Percentiles rank a stretch among this genome's conserved stretches.
phyloP scores from a whole-genome alignment of 2,113 vertebrate genomes.

The Motacilla tschutschensis region DNA sequence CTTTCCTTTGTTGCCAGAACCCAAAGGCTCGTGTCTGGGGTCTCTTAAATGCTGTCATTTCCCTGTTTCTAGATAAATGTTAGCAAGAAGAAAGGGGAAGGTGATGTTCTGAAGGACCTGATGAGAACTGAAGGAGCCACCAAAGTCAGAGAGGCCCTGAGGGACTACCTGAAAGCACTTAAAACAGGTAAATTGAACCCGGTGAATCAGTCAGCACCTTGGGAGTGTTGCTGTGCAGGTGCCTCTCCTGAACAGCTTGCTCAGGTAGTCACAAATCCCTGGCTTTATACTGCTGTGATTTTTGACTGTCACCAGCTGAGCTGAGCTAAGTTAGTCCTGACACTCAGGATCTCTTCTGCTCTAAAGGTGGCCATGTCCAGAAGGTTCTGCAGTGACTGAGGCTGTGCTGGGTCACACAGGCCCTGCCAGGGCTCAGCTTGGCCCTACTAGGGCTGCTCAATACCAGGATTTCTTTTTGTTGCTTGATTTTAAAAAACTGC shows the following conservation, averaged over 20 bases:
- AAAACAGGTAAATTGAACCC: conserved; percentile 58
- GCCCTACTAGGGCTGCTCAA: not conserved
- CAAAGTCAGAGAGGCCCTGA: conserved; percentile 71
- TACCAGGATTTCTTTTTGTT: not conserved
- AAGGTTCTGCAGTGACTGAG: not conserved
- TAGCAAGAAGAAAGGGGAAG: conserved; percentile 74
- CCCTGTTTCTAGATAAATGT: conserved; percentile 65
- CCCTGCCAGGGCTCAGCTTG: not conserved
- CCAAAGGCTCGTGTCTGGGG: not conserved
- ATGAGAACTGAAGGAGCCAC: conserved; percentile 67
- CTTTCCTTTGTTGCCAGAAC: not conserved
- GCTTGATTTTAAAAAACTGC: not conserved
- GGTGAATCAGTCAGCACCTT: not conserved
- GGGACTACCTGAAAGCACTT: conserved; percentile 71
- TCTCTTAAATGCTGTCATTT: not conserved
- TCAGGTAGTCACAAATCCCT: fast-evolving
- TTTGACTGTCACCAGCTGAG: not conserved
- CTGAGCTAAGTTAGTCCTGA: not conserved
- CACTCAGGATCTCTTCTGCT: not conserved
- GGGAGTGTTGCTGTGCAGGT: not conserved
- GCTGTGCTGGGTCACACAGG: not conserved
- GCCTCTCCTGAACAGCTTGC: not conserved
- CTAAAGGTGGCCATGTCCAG: fast-evolving
- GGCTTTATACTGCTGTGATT: not conserved
- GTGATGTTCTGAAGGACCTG: conserved; percentile 67